Base-by-base conservation (phyloP, 2,113 vertebrate species). In the Rhea americana region DNA sequence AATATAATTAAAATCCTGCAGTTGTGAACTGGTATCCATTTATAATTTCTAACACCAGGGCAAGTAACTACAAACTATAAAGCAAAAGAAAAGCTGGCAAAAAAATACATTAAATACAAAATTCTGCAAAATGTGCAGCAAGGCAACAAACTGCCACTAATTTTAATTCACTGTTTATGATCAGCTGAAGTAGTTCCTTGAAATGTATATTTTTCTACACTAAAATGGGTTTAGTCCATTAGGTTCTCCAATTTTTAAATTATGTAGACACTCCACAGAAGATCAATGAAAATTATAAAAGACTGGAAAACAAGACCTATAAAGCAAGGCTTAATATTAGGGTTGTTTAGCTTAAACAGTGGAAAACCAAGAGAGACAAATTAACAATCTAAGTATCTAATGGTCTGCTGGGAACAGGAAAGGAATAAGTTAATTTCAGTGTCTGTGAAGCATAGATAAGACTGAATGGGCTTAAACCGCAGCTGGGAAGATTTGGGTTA, bases 301-400 rank as follows among this genome's bases (percentile, higher is more conserved):
- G 19, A 21, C 11, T 56, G 48, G 51, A 88, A 91, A 95, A 95
- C 51, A 78, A 51, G 70, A 75, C 21, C 51, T 71, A 39, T 12
- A 53, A 75, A 78, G 66, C 51, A 85, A 84, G 58, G 48, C 28
- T 86, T 70, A 84, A 51, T 86, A 86, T 61, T 61, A 65, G 61
- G 32, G 78, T 75, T 93, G 65, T 78, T 86, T 78, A 45, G 45
- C 39, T 93, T 65, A 90, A 95, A 95, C 61, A 91, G 78, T 65
- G 39, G 61, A 78, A 94, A 90, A 72, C 24, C 39, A 83, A 88
- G 62, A 93, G 37, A 78, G n/a, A 74, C 72, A 90, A 93, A 89
- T 75, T 47, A 93, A 68, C 73, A 84, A 32, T 35, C 48, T 63
- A 91, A 17, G 70, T 89, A 35, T 81, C 72, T 90, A 86, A 84